Percentiles rank a stretch among this genome's conserved stretches.
These are phyloP conservation scores for Hippocampus mohnikei DNA, from an alignment of 2,113 vertebrate genomes.

Conservation along the genomic window DNA sequence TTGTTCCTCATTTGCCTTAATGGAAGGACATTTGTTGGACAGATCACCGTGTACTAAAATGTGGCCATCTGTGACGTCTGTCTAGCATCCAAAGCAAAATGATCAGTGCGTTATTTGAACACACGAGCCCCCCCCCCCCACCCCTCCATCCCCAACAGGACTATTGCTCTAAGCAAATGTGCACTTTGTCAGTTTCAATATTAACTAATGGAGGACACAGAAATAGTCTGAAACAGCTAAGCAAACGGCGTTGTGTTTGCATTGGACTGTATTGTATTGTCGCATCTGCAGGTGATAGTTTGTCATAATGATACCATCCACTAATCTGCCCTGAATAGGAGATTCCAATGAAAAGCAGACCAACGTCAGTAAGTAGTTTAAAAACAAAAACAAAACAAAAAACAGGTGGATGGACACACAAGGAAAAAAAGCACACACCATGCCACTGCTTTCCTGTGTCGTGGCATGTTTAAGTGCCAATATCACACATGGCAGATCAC, in stretches of 20 bases:
- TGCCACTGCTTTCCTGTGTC: neutral
- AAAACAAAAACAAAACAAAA: too few relatives aligned
- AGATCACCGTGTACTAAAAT: neutral
- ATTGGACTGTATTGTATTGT: conserved; percentile 33
- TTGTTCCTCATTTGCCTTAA: conserved; percentile 14
- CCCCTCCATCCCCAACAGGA: neutral
- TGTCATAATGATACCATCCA: conserved; percentile 64
- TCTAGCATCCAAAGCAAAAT: neutral
- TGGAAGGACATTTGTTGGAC: conserved; percentile 46
- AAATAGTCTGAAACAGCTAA: neutral
- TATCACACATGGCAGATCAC: neutral
- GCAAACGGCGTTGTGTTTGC: conserved; percentile 25
- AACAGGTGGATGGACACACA: neutral
- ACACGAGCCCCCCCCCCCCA: neutral
- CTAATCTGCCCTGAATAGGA: conserved; percentile 33
- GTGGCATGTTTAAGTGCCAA: neutral
- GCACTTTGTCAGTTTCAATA: neutral
- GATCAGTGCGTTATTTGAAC: neutral
- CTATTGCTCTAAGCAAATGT: neutral
- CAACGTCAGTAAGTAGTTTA: conserved; percentile 5
- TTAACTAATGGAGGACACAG: conserved; percentile 7
- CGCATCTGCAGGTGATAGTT: conserved; percentile 55
- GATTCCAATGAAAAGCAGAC: conserved; percentile 30
- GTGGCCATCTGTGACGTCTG: neutral
- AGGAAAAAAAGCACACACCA: neutral